Evolutionary conservation across 1,140 invertebrate genomes (phyloP).

Genomic region (Cephus cinctus): DNA sequence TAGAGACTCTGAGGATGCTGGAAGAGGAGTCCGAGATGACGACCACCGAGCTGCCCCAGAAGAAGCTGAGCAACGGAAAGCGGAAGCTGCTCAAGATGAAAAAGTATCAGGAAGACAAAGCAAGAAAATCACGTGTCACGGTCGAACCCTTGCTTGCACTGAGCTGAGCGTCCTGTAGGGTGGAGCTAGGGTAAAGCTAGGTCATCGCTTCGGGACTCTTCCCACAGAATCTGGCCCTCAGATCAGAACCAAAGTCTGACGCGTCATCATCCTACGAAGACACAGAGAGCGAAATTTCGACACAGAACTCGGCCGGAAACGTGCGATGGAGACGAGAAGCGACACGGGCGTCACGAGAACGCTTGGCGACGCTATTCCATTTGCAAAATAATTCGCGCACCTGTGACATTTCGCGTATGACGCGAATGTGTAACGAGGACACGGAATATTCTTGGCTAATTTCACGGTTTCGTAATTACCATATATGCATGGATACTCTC

Average conservation of each 20-base stretch:
- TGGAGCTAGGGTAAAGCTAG: too few relatives aligned
- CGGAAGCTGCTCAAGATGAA: constrained; percentile 68
- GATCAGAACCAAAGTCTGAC: constrained; percentile 50
- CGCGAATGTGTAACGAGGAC: too few relatives aligned
- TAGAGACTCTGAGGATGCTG: constrained; percentile 73
- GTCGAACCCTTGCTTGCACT: constrained; percentile 68
- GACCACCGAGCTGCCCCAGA: constrained; percentile 47
- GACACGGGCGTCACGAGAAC: too few relatives aligned
- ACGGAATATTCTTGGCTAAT: too few relatives aligned
- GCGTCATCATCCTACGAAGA: constrained; percentile 24
- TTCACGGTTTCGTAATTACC: too few relatives aligned
- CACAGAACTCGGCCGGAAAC: not conserved
- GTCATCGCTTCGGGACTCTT: constrained; percentile 32
- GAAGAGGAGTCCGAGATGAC: constrained; percentile 59
- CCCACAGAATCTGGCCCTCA: constrained; percentile 43
- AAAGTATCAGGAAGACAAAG: constrained; percentile 58
- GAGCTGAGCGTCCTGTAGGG: constrained; percentile 57
- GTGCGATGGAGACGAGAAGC: not conserved
- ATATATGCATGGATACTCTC: too few relatives aligned
- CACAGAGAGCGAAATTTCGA: not conserved
- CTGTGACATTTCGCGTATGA: too few relatives aligned
- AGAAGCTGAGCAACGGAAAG: constrained; percentile 62
- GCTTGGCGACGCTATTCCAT: too few relatives aligned
- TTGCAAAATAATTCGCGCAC: too few relatives aligned
- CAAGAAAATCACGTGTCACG: constrained; percentile 55